Evolutionary conservation across 1,140 invertebrate genomes (phyloP).

Genomic region (Achatina immaculata): DNA sequence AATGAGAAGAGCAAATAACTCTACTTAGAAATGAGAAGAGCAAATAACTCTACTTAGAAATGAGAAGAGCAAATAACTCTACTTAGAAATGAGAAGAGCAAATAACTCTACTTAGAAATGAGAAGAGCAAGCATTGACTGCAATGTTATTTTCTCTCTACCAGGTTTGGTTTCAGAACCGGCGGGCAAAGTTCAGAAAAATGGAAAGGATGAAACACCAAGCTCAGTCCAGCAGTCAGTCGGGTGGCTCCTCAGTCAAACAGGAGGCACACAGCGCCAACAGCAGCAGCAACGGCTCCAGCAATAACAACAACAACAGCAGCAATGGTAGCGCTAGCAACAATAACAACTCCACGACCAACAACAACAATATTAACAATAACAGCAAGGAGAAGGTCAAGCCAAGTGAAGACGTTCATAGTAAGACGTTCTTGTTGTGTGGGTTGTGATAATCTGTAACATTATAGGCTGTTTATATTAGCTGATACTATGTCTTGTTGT

Average conservation of each 20-base stretch:
- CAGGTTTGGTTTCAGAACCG: slow-evolving; percentile 98
- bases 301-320: slow-evolving; percentile 41
- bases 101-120: too few relatives aligned
- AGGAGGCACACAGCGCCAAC: slow-evolving; percentile 33
- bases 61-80: too few relatives aligned
- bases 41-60: too few relatives aligned
- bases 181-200: slow-evolving; percentile 85
- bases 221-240: slow-evolving; percentile 41
- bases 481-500: too few relatives aligned
- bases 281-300: slow-evolving; percentile 34
- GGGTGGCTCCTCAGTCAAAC: slow-evolving; percentile 26
- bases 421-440: too few relatives aligned
- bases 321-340: slow-evolving; percentile 36
- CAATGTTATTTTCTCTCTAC: slow-evolving; percentile 18
- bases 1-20: too few relatives aligned
- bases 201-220: slow-evolving; percentile 62
- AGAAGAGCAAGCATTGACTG: too few relatives aligned
- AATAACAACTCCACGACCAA: slow-evolving; percentile 37
- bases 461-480: too few relatives aligned
- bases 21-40: too few relatives aligned
- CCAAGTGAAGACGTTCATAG: slow-evolving; percentile 38
- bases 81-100: too few relatives aligned
- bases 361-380: slow-evolving; percentile 37
- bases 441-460: too few relatives aligned
- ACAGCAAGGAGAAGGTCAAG: slow-evolving; percentile 47